Conservation (phyloP, 2,888 invertebrate genomes). For the Nomada ferruginata region DNA sequence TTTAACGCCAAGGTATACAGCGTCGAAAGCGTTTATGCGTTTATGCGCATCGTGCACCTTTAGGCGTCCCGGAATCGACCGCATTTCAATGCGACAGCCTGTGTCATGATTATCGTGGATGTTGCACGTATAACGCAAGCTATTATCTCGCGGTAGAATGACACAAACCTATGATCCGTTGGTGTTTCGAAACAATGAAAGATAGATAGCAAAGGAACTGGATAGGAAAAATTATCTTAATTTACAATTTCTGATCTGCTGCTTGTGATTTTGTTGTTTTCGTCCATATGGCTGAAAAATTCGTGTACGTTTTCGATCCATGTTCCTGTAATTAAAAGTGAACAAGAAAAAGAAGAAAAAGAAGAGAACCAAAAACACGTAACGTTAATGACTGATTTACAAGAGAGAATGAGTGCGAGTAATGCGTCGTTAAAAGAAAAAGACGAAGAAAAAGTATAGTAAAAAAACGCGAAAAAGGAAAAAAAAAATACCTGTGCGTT, state of each 20-base stretch:
- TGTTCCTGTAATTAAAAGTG: constrained; percentile 27
- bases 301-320: not conserved
- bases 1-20: constrained; percentile 72
- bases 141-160: not conserved
- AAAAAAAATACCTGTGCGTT: constrained; percentile 76
- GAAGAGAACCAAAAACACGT: not conserved
- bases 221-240: not conserved
- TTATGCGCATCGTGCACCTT: not conserved
- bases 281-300: not conserved
- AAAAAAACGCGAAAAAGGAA: constrained; percentile 1
- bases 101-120: not conserved
- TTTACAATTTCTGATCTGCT: not conserved
- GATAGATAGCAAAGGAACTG: not conserved
- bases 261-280: not conserved
- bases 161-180: not conserved
- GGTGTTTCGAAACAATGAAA: not conserved
- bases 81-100: not conserved
- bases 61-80: not conserved
- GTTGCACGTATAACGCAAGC: not conserved
- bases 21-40: not conserved
- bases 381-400: constrained; percentile 1
- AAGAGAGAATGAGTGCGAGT: too few relatives aligned
- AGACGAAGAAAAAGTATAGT: not conserved
- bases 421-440: not conserved
- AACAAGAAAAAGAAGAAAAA: constrained; percentile 15